Percentiles rank a stretch among this genome's conserved stretches.
Conservation (phyloP, 2,797 vertebrate genomes). For the Cyclura pinguis region DNA sequence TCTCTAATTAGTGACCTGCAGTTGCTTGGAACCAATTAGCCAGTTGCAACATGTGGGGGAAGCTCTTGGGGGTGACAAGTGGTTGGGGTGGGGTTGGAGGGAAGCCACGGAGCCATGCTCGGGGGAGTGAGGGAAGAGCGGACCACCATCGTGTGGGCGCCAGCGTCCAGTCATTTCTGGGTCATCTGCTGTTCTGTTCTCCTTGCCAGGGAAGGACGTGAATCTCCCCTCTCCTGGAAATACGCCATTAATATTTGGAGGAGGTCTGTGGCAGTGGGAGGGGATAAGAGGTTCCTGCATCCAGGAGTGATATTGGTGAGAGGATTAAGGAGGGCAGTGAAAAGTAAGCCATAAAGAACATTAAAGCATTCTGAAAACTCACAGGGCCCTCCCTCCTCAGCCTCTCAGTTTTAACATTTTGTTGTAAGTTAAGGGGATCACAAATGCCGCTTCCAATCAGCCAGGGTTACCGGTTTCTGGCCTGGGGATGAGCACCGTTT, state of each 20-base stretch:
- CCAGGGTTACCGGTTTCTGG: no score
- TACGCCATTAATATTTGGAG: not conserved
- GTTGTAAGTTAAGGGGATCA: no score
- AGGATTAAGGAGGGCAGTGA: not conserved
- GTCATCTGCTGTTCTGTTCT: no score
- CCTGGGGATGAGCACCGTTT: no score
- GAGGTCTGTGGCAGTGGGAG: no score
- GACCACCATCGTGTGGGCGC: not conserved
- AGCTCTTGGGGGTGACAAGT: not conserved
- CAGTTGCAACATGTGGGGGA: slow-evolving; percentile 63
- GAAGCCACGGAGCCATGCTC: not conserved
- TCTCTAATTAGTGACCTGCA: slow-evolving; percentile 80
- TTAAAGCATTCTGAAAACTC: no score
- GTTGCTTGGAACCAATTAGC: slow-evolving; percentile 82
- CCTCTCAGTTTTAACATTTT: no score
- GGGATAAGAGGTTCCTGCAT: not conserved
- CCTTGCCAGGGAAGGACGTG: not conserved
- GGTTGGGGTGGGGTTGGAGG: not conserved
- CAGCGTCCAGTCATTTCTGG: not conserved
- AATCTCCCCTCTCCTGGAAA: not conserved
- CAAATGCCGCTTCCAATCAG: no score
- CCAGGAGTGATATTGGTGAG: not conserved
- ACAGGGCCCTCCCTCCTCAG: no score
- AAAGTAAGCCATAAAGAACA: no score
- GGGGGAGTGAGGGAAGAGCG: not conserved